Conservation (phyloP, 2,888 invertebrate species). For the Antheraea assamensis region DNA sequence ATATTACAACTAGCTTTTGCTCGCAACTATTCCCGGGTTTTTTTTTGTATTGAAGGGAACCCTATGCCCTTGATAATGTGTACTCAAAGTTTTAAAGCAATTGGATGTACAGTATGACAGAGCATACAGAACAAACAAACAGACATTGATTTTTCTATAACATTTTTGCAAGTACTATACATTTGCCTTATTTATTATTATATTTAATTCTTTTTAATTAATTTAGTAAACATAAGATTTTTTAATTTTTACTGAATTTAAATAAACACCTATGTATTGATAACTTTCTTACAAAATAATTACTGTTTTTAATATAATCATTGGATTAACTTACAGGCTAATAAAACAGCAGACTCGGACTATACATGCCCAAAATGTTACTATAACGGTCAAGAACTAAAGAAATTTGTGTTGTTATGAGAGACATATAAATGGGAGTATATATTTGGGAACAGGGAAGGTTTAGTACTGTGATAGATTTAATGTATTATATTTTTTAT, state of each 20-base stretch:
- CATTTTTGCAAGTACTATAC: no score
- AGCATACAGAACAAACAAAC: no score
- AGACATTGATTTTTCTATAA: no score
- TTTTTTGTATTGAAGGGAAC: no score
- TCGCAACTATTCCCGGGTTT: no score
- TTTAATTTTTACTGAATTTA: background rate
- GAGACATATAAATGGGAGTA: background rate
- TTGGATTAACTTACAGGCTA: slow-evolving; percentile 79
- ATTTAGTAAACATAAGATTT: no score
- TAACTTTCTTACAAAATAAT: background rate
- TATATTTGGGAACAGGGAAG: background rate
- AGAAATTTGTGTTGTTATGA: slow-evolving; percentile 39
- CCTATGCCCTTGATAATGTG: no score
- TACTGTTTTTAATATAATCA: background rate
- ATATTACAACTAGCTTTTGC: no score
- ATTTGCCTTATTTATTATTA: no score
- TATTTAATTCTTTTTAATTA: no score
- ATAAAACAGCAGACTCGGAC: slow-evolving; percentile 84
- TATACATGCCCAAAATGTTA: slow-evolving; percentile 87
- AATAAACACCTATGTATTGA: background rate
- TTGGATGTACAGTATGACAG: no score
- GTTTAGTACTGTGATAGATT: slow-evolving; percentile 12
- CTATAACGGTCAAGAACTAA: slow-evolving; percentile 65
- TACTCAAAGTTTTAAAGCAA: no score
- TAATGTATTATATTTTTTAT: background rate